Percentiles rank a stretch among this genome's conserved stretches.
Conservation (phyloP, 2,797 vertebrate genomes). For the Microctenopoma lineatum region DNA sequence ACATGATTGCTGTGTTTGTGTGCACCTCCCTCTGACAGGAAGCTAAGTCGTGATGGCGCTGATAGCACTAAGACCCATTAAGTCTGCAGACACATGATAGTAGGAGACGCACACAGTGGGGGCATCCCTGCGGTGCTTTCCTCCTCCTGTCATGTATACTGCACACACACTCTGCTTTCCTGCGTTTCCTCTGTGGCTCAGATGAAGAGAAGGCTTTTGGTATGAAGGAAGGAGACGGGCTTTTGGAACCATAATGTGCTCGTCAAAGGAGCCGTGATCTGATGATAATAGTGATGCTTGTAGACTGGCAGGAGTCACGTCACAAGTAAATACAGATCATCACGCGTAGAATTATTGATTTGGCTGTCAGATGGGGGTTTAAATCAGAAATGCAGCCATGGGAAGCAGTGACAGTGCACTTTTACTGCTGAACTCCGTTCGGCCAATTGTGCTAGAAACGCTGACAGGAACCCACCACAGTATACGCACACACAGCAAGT, state of each 20-base stretch:
- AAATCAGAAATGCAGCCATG: slow-evolving; percentile 10
- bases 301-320: slow-evolving; percentile 14
- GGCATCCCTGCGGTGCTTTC: slow-evolving; percentile 63
- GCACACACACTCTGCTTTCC: slow-evolving; percentile 42
- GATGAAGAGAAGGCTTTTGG: slow-evolving; percentile 14
- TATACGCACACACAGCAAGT: slow-evolving; percentile 65
- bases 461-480: slow-evolving; percentile 60
- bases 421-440: slow-evolving; percentile 13
- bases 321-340: slow-evolving; percentile 34
- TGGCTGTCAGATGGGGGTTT: background rate
- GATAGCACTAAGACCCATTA: slow-evolving; percentile 77
- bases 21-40: slow-evolving; percentile 75
- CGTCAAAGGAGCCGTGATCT: slow-evolving; percentile 25
- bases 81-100: slow-evolving; percentile 76
- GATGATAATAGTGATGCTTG: slow-evolving; percentile 27
- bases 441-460: slow-evolving; percentile 56
- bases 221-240: background rate
- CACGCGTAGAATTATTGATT: slow-evolving; percentile 29
- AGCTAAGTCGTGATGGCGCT: slow-evolving; percentile 68
- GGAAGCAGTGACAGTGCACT: slow-evolving; percentile 19
- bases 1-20: slow-evolving; percentile 69
- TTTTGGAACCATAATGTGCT: slow-evolving; percentile 5
- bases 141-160: slow-evolving; percentile 49
- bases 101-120: slow-evolving; percentile 63
- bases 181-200: slow-evolving; percentile 43